phyloP scores from a whole-genome alignment of 2,113 vertebrate species.

The Alligator sinensis region DNA sequence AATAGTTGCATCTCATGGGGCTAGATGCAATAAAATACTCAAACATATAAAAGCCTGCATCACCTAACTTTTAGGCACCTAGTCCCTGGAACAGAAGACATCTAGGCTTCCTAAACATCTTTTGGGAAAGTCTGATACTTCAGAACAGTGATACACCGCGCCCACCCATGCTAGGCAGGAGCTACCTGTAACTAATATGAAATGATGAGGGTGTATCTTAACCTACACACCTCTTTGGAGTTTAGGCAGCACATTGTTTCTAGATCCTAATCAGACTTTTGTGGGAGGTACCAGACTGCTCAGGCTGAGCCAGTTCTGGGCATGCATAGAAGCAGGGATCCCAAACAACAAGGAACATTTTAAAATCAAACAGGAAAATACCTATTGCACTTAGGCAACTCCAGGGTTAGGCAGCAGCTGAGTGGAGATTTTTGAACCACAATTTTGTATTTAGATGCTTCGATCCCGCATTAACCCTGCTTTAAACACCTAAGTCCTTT shows the following conservation, averaged over 20 bases:
- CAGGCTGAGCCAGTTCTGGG: fast-evolving
- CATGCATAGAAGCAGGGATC: background rate
- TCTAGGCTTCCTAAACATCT: too few species aligned
- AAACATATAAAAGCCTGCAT: too few species aligned
- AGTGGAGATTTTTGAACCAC: constrained; percentile 38
- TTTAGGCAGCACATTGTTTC: background rate
- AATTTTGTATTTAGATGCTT: constrained; percentile 26
- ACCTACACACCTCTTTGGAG: background rate
- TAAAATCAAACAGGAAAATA: constrained; percentile 8
- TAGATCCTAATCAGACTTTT: background rate
- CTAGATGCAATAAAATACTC: too few species aligned
- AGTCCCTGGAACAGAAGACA: too few species aligned
- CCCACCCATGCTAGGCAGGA: too few species aligned
- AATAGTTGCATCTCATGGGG: background rate
- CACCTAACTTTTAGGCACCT: too few species aligned
- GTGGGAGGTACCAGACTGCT: background rate
- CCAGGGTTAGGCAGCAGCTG: constrained; percentile 2
- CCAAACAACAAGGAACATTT: background rate
- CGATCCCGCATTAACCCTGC: constrained; percentile 13
- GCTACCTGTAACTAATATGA: too few species aligned
- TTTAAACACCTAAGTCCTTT: constrained; percentile 49
- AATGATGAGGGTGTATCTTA: background rate
- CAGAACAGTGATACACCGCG: too few species aligned
- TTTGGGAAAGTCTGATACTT: too few species aligned
- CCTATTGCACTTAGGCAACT: background rate